Percentiles rank a stretch among this genome's conserved stretches.
phyloP scores from a whole-genome alignment of 2,888 invertebrate genomes.

The Stictocephala bisonia region DNA sequence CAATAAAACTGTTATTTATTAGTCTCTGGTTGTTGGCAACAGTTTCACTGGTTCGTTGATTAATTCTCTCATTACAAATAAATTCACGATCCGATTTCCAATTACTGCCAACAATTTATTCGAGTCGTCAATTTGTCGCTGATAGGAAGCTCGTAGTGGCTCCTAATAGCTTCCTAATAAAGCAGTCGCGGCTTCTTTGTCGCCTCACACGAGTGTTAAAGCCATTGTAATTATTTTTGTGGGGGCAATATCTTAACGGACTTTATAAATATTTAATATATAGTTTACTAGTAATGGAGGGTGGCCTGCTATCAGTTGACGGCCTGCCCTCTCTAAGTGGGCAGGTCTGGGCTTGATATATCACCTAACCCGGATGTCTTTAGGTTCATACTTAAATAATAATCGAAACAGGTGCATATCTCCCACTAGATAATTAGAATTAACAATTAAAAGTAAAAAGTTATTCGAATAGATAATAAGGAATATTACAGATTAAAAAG shows the following conservation, averaged over 20 bases:
- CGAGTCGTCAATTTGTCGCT: slow-evolving; percentile 38
- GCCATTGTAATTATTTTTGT: slow-evolving; percentile 42
- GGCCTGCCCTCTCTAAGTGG: too few relatives aligned
- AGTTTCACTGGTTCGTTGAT: slow-evolving; percentile 28
- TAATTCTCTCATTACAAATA: slow-evolving; percentile 38
- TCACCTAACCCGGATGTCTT: too few relatives aligned
- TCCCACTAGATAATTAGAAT: too few relatives aligned
- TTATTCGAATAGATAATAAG: too few relatives aligned
- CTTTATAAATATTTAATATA: slow-evolving; percentile 47
- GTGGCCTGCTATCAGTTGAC: too few relatives aligned
- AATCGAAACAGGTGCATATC: too few relatives aligned
- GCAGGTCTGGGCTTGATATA: too few relatives aligned
- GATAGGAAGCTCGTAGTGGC: not conserved
- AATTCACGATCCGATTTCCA: slow-evolving; percentile 35
- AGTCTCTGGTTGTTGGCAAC: too few relatives aligned
- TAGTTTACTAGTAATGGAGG: slow-evolving; percentile 43
- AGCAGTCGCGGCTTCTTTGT: slow-evolving; percentile 44
- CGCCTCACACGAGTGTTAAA: slow-evolving; percentile 34
- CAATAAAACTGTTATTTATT: too few relatives aligned
- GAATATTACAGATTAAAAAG: too few relatives aligned
- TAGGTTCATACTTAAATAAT: too few relatives aligned
- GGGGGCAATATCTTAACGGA: slow-evolving; percentile 29
- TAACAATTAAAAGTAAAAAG: too few relatives aligned
- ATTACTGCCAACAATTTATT: slow-evolving; percentile 16
- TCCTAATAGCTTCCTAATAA: not conserved